Conservation (phyloP, 2,888 invertebrate species). For the Dendrolimus pini region DNA sequence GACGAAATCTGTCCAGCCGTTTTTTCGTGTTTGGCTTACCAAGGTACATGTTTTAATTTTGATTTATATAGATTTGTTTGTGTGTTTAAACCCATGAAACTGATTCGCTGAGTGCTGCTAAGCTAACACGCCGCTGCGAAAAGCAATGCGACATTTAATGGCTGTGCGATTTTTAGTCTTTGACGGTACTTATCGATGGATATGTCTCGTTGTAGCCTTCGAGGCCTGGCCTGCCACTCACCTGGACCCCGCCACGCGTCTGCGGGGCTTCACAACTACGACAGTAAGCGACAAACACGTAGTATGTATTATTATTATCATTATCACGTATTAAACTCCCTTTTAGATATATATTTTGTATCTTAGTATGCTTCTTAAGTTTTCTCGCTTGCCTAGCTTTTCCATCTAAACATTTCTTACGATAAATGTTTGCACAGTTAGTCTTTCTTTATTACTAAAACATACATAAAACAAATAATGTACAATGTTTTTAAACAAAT, state of each 20-base stretch:
- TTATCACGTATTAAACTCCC: too few relatives aligned
- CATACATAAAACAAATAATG: background rate
- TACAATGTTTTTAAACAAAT: background rate
- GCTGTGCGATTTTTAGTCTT: conserved; percentile 23
- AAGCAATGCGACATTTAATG: conserved; percentile 10
- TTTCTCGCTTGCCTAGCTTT: too few relatives aligned
- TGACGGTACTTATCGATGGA: conserved; percentile 26
- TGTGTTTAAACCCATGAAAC: too few relatives aligned
- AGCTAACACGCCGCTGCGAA: conserved; percentile 14
- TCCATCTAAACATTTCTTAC: too few relatives aligned
- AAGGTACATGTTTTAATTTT: too few relatives aligned
- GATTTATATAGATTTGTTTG: too few relatives aligned
- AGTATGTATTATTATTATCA: conserved; percentile 42
- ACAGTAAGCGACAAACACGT: conserved; percentile 48
- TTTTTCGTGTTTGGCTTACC: too few relatives aligned
- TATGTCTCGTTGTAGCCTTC: conserved; percentile 56
- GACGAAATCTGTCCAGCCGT: too few relatives aligned
- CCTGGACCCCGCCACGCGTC: conserved; percentile 46
- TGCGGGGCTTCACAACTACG: conserved; percentile 38
- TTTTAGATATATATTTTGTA: too few relatives aligned
- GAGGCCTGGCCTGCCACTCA: conserved; percentile 62
- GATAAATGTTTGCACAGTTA: too few relatives aligned
- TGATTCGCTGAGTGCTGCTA: background rate
- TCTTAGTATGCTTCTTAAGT: too few relatives aligned
- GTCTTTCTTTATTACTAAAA: background rate